These are phyloP conservation scores for Dallia pectoralis DNA, from an alignment of 2,797 vertebrate genomes.

Conservation along the genomic window DNA sequence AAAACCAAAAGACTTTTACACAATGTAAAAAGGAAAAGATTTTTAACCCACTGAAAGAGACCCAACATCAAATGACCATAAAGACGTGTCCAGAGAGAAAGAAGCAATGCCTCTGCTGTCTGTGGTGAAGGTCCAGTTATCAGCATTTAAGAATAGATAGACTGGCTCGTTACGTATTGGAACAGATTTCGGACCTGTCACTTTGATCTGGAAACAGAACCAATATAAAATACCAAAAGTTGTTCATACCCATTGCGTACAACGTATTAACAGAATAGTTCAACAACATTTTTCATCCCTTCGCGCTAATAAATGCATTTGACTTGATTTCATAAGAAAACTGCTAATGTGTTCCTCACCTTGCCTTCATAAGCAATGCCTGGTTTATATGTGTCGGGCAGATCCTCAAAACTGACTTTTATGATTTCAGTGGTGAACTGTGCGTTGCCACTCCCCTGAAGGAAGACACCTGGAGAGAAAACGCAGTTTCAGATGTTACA, in stretches of 20 bases:
- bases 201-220: conserved; percentile 69
- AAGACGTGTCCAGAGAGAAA: conserved; percentile 76
- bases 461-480: conserved; percentile 52
- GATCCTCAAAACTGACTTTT: conserved; percentile 53
- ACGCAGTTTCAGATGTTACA: conserved; percentile 5
- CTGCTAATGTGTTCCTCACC: conserved; percentile 47
- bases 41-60: neutral
- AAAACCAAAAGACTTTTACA: neutral
- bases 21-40: neutral
- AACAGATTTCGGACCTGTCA: conserved; percentile 59
- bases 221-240: neutral
- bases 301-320: neutral
- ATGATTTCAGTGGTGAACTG: conserved; percentile 40
- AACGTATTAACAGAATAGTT: neutral
- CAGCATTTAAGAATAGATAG: conserved; percentile 47
- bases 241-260: neutral
- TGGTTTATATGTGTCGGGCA: conserved; percentile 51
- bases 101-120: conserved; percentile 66
- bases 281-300: neutral
- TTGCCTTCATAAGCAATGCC: conserved; percentile 68
- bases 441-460: conserved; percentile 40
- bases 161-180: conserved; percentile 69
- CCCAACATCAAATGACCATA: conserved; percentile 49
- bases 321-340: neutral
- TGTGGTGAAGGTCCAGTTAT: conserved; percentile 67